Conservation (phyloP, 2,113 vertebrate genomes). For the Scartelaos histophorus region DNA sequence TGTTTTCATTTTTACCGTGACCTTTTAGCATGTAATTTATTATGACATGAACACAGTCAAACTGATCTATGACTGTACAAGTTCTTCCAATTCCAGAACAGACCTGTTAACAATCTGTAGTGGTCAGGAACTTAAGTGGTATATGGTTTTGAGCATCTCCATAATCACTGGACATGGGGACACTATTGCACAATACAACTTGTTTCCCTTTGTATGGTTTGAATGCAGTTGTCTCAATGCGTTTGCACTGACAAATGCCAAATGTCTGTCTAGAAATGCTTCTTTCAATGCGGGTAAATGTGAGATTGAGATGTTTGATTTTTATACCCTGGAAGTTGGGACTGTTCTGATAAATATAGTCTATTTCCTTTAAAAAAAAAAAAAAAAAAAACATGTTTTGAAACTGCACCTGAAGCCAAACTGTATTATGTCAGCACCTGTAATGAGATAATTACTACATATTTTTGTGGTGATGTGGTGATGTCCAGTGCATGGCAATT, state of each 20-base stretch:
- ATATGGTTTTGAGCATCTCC: not conserved
- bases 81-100: not conserved
- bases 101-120: not conserved
- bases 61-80: too few relatives aligned
- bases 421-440: constrained; percentile 14
- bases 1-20: not conserved
- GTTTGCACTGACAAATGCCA: too few relatives aligned
- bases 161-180: not conserved
- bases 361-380: constrained; percentile 39
- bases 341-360: constrained; percentile 49
- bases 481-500: not conserved
- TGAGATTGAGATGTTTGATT: constrained; percentile 55
- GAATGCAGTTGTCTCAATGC: constrained; percentile 23
- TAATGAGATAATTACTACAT: not conserved
- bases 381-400: constrained; percentile 35
- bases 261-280: constrained; percentile 31
- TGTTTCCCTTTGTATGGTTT: constrained; percentile 12
- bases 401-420: constrained; percentile 50
- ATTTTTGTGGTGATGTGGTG: constrained; percentile 5
- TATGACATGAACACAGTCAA: not conserved
- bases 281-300: constrained; percentile 51
- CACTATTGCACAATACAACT: constrained; percentile 25
- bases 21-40: not conserved
- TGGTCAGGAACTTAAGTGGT: not conserved
- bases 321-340: constrained; percentile 66